A percentile compares a stretch with the other conserved stretches of the same genome.
phyloP scores from a whole-genome alignment of 2,113 vertebrate genomes.

The Agelaius phoeniceus region DNA sequence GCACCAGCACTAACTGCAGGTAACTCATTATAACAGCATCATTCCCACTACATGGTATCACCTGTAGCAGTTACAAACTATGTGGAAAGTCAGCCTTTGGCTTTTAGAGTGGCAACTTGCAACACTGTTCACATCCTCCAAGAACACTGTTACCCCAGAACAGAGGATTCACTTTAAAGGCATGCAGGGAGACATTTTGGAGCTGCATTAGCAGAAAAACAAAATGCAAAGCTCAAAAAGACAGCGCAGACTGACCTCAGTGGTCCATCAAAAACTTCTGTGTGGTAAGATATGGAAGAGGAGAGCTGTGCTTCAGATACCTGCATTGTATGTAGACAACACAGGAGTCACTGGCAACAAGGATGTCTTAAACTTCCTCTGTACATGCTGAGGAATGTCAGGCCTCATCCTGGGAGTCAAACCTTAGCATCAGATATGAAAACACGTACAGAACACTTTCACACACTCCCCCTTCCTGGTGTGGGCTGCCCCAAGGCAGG shows the following conservation, averaged over 20 bases:
- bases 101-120: background rate
- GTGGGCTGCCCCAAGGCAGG: background rate
- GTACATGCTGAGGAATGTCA: background rate
- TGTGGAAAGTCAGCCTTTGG: background rate
- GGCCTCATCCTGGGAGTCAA: background rate
- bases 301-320: background rate
- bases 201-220: background rate
- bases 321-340: background rate
- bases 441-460: accelerated
- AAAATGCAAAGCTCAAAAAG: background rate
- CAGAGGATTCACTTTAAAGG: background rate
- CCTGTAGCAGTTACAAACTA: background rate
- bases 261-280: background rate
- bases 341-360: background rate
- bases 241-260: background rate
- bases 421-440: background rate
- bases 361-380: background rate
- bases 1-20: background rate
- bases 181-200: background rate
- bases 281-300: background rate
- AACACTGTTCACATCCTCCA: background rate
- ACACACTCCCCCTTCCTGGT: background rate
- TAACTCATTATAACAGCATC: background rate
- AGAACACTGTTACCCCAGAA: background rate
- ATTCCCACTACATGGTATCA: background rate